A percentile compares a stretch with the other conserved stretches of the same genome.
phyloP scores from a whole-genome alignment of 2,888 invertebrate genomes.

The Drosophila mimica region DNA sequence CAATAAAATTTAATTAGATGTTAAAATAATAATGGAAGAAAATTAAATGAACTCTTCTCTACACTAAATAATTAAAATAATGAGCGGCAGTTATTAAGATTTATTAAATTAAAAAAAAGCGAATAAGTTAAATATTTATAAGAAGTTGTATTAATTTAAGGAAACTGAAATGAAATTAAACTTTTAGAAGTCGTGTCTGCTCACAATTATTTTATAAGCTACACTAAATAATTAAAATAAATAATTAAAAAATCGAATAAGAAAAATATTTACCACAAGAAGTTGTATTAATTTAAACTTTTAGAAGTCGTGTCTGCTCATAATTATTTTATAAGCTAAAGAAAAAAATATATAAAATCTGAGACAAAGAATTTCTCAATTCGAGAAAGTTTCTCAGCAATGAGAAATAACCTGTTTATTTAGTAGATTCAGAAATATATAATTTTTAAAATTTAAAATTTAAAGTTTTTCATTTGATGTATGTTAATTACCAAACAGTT shows the following conservation, averaged over 20 bases:
- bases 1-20: not conserved
- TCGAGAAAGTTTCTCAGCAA: not conserved
- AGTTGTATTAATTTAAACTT: not conserved
- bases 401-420: not conserved
- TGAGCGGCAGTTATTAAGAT: not conserved
- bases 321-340: not conserved
- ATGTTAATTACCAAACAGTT: constrained; percentile 7
- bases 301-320: not conserved
- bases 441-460: not conserved
- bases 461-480: not conserved
- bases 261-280: not conserved
- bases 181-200: not conserved
- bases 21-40: not conserved
- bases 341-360: too few relatives aligned
- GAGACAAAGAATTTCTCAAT: not conserved
- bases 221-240: not conserved
- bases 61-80: not conserved
- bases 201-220: not conserved
- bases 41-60: not conserved
- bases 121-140: not conserved
- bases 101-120: not conserved
- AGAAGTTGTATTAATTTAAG: not conserved
- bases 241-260: not conserved
- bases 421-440: not conserved
- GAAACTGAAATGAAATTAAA: not conserved